Evolutionary conservation across 2,888 invertebrate genomes (phyloP), one percentile per base, ranked within the genome.

Genomic region (Noctua janthina): DNA sequence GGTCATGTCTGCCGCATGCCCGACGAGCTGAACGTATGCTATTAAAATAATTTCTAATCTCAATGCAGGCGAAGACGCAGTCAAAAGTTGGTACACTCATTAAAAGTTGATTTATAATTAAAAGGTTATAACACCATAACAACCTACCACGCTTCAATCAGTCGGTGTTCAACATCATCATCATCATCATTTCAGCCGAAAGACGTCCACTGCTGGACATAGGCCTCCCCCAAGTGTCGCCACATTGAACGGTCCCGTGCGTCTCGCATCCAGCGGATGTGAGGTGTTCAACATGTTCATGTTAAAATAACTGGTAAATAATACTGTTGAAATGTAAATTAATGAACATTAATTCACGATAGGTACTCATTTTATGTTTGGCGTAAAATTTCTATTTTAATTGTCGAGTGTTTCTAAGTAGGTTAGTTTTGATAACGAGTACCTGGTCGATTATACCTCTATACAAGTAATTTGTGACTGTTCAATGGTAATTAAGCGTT

Each of bases 401-500:
- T 15, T 43, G 64, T 69, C 39, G 46, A 76, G 70, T 76, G 35
- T 71, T 39, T 46, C 35, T 46, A 85, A 87, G 76, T 80, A 35
- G 88, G 88, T 85, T 87, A 84, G 5, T 79, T 29, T 79, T 76
- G 84, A 85, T 85, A 87, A 76, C 79, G 46, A 70, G 46, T 54
- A 67, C 39, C 13, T 62, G 3, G 23, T n/a, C 13, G 66, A 71
- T 67, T 59, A 39, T 35, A 79, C 86, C 66, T 59, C 59, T 82
- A 73, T 82, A 69, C 43, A n/a, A n/a, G 56, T 56, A 49, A 13
- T 71, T 20, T 67, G 46, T 70, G 54, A 68, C 39, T 23, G 29
- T 80, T 10, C 1, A 39, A 8, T 43, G 17, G 29, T 39, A 64
- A 81, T 69, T 29, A 84, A 35, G 17, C 0, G 5, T 35, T 51